Evolutionary conservation across 2,797 vertebrate genomes (phyloP).

Genomic region (Manis pentadactyla): DNA sequence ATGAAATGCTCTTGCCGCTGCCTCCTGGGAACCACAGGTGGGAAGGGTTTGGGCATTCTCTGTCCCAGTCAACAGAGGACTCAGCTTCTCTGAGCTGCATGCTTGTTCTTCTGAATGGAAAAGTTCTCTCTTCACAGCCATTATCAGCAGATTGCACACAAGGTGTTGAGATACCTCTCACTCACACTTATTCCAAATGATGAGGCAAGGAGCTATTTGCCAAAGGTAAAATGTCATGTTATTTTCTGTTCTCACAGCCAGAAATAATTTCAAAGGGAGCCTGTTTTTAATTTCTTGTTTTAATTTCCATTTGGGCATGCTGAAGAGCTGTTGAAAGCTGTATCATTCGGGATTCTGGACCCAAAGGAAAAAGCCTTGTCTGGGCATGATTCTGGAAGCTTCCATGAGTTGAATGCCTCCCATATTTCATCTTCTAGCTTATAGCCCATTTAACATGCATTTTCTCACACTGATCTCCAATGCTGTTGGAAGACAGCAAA

Average conservation of each 20-base stretch:
- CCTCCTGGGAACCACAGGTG: conserved; percentile 35
- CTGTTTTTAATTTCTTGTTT: conserved; percentile 55
- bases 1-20: background rate
- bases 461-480: background rate
- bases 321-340: background rate
- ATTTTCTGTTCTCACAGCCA: conserved; percentile 62
- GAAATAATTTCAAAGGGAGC: conserved; percentile 36
- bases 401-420: background rate
- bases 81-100: background rate
- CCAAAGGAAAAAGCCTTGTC: background rate
- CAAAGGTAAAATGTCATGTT: conserved; percentile 35
- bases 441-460: background rate
- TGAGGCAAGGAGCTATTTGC: background rate
- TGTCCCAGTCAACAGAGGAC: background rate
- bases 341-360: background rate
- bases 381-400: too few species aligned
- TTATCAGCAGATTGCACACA: conserved; percentile 36
- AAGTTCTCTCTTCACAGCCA: background rate
- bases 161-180: background rate
- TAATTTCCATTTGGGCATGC: conserved; percentile 54
- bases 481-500: background rate
- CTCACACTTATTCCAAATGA: background rate
- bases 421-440: background rate
- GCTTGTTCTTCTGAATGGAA: conserved; percentile 1
- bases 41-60: background rate